phyloP scores from a whole-genome alignment of 92 coral and sea anemone genomes.

The Epizoanthus scotinus region DNA sequence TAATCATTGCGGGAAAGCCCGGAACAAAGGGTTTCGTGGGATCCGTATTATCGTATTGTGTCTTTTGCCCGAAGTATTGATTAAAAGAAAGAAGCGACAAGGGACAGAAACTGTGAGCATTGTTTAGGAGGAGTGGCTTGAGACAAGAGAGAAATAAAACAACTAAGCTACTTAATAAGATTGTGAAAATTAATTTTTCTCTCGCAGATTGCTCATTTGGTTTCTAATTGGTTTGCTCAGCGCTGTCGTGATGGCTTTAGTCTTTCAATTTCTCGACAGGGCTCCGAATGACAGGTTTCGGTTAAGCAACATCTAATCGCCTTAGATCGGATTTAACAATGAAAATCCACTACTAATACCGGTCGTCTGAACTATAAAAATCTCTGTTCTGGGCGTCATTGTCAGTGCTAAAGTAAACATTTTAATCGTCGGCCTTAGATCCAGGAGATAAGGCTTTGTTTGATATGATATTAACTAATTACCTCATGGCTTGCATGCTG shows the following conservation, averaged over 20 bases:
- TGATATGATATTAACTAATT: slow-evolving; percentile 40
- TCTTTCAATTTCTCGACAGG: slow-evolving; percentile 24
- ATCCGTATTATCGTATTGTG: slow-evolving; percentile 9
- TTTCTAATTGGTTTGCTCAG: slow-evolving; percentile 17
- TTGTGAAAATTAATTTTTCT: slow-evolving; percentile 32
- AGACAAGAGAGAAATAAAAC: slow-evolving; percentile 23
- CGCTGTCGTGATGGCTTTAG: not conserved
- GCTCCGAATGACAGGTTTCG: not conserved
- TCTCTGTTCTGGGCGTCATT: slow-evolving; percentile 8
- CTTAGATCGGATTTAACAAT: slow-evolving; percentile 23
- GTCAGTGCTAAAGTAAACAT: slow-evolving; percentile 22
- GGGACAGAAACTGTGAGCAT: not conserved
- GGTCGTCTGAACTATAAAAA: slow-evolving; percentile 9
- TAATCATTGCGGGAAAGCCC: not conserved
- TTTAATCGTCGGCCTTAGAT: slow-evolving; percentile 30
- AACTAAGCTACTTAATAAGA: not conserved
- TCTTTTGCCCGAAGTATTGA: slow-evolving; percentile 6
- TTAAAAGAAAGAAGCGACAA: not conserved
- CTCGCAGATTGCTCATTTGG: slow-evolving; percentile 38
- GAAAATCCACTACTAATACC: slow-evolving; percentile 6
- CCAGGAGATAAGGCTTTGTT: slow-evolving; percentile 31
- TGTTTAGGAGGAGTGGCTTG: slow-evolving; percentile 34
- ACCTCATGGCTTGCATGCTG: slow-evolving; percentile 33
- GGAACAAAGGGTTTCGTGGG: not conserved
- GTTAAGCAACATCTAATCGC: slow-evolving; percentile 2